Base-by-base conservation (phyloP, 2,113 vertebrate species). In the Muscicapa adusta region DNA sequence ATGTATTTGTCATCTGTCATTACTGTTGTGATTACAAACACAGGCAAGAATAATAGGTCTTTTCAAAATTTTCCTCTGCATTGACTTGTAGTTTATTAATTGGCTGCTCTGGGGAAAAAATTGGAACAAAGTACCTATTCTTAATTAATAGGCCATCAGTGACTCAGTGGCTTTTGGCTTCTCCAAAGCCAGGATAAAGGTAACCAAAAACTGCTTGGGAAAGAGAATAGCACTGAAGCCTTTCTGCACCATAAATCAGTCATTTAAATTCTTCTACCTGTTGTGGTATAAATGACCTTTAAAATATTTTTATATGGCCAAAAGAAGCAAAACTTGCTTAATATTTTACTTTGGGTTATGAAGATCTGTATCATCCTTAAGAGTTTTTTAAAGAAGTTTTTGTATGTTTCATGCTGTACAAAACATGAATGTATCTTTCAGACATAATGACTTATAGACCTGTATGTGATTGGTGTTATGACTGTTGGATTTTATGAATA, bases 371-470 rank as follows among this genome's bases (percentile, higher is more conserved):
- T 97, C 95, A 93, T 94, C 83, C 36, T 87, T 72, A 74, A 96
- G 86, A 93, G 70, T 51, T 96, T 96, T 96, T 87, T 48, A 92
- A 94, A 91, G 66, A 94, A 67, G 78, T 88, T 96, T 97, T 97
- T 98, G 96, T 98, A 98, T 97, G 96, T 98, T 97, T 98, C 95
- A 96, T 97, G 97, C 97, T 98, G 97, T 98, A 97, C 92, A 97
- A 96, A 97, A 98, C 95, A 96, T 98, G 98, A 98, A 98, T 98
- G 97, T 98, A 98, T 97, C 97, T 98, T 98, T 97, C 90, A 94
- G 83, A 87, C 95, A 91, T 96, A 96, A 96, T 92, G 67, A 96
- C 85, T 81, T 96, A 91, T 89, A 96, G 91, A 95, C 82, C 89
- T 96, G 85, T 94, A 95, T 8, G 62, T 97, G 96, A 88, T 80